Percentiles rank a stretch among this genome's conserved stretches.
Evolutionary conservation across 2,888 invertebrate species (phyloP).

Genomic region (Cheilosia scutellata): DNA sequence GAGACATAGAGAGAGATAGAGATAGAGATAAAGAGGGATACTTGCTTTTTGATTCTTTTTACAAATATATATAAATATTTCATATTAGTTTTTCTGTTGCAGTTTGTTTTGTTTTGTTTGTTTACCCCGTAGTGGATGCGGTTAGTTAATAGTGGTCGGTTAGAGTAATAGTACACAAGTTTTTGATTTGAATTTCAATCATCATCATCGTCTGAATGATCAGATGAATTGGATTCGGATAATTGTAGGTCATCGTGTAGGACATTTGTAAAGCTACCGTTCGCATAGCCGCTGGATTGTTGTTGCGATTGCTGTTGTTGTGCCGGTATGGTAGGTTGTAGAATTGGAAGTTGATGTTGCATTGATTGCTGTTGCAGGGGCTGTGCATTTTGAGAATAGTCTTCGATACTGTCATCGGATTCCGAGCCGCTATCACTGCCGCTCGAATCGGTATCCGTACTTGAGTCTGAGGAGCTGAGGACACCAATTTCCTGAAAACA

Average conservation of each 20-base stretch:
- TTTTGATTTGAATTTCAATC: conserved; percentile 66
- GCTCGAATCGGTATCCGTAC: conserved; percentile 83
- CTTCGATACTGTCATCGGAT: conserved; percentile 83
- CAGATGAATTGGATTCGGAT: conserved; percentile 93
- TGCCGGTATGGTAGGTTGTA: conserved; percentile 67
- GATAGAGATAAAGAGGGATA: conserved; percentile 53
- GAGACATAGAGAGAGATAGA: conserved; percentile 19
- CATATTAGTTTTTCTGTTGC: conserved; percentile 56
- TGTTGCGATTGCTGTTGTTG: conserved; percentile 76
- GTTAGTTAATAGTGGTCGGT: conserved; percentile 71
- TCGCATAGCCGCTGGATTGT: conserved; percentile 80
- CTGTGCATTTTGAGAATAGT: conserved; percentile 77
- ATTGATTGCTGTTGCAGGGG: conserved; percentile 70
- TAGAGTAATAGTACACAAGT: conserved; percentile 61
- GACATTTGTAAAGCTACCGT: conserved; percentile 83
- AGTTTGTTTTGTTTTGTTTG: conserved; percentile 61
- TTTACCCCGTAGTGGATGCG: conserved; percentile 64
- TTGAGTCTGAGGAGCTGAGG: conserved; percentile 83
- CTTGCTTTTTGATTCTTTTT: conserved; percentile 56
- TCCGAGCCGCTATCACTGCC: conserved; percentile 83
- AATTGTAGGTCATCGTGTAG: conserved; percentile 94
- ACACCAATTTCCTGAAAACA: conserved; percentile 82
- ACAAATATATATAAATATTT: conserved; percentile 68
- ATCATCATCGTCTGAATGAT: conserved; percentile 84
- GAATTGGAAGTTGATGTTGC: conserved; percentile 75